Evolutionary conservation across 1,140 invertebrate genomes (phyloP).

Genomic region (Dreissena polymorpha): DNA sequence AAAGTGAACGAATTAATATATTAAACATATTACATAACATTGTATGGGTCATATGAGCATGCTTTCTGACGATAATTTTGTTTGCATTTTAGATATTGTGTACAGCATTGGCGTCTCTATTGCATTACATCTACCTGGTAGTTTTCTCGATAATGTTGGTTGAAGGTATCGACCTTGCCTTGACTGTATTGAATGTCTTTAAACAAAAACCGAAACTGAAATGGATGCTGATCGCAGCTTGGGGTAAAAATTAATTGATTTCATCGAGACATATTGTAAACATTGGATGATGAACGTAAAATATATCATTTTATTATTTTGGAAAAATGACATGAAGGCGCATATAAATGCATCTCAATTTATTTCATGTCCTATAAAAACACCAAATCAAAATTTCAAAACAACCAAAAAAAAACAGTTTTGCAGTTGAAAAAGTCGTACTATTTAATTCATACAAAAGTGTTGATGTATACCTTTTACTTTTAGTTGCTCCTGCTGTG

Average conservation of each 20-base stretch:
- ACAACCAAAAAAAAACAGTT: too few species aligned
- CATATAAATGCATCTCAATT: too few species aligned
- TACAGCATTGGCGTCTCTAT: constrained; percentile 56
- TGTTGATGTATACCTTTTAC: background rate
- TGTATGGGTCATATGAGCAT: background rate
- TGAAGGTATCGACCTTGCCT: constrained; percentile 59
- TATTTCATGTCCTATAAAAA: too few species aligned
- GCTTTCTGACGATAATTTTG: background rate
- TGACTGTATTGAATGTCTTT: constrained; percentile 61
- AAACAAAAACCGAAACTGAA: constrained; percentile 49
- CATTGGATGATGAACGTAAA: too few species aligned
- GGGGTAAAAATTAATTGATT: constrained; percentile 54
- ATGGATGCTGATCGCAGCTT: constrained; percentile 52
- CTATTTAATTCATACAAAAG: too few species aligned
- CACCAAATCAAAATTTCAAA: too few species aligned
- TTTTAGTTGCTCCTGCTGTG: constrained; percentile 21
- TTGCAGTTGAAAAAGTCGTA: too few species aligned
- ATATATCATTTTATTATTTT: too few species aligned
- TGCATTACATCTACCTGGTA: constrained; percentile 65
- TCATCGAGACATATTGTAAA: background rate
- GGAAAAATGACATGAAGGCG: too few species aligned
- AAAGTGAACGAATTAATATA: background rate
- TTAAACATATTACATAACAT: background rate
- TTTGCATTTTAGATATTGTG: constrained; percentile 54
- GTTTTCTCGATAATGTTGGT: constrained; percentile 66